These are phyloP conservation scores for Adelosebastes latens DNA, from an alignment of 2,797 vertebrate genomes.

Conservation along the genomic window DNA sequence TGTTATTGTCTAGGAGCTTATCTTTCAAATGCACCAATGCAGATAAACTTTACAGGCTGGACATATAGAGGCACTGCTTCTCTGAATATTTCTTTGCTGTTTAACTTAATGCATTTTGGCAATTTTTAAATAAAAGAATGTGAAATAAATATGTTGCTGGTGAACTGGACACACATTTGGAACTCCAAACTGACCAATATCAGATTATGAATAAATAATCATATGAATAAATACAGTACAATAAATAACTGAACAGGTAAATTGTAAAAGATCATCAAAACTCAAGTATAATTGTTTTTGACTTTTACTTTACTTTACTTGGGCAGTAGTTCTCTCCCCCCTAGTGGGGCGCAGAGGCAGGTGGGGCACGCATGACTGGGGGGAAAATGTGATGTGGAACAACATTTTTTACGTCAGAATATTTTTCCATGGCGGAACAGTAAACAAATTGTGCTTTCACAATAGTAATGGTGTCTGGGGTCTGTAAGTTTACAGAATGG, in stretches of 20 bases:
- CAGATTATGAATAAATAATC: fast-evolving
- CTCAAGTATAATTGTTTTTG: neutral
- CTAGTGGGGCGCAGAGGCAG: too few species aligned
- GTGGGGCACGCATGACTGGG: too few species aligned
- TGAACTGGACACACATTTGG: neutral
- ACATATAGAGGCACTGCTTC: neutral
- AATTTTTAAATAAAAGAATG: neutral
- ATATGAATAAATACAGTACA: neutral
- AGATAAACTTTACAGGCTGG: neutral
- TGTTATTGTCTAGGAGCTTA: conserved; percentile 31
- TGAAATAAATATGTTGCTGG: neutral
- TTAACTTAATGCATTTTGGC: neutral
- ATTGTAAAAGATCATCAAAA: neutral
- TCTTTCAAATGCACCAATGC: conserved; percentile 19
- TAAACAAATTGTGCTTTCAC: too few species aligned
- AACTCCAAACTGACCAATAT: neutral
- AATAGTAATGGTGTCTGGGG: too few species aligned
- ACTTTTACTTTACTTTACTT: too few species aligned
- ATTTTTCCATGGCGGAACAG: too few species aligned
- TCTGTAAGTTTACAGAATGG: too few species aligned
- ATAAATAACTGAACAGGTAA: neutral
- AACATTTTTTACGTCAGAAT: too few species aligned
- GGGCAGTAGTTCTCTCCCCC: neutral
- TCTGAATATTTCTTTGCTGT: neutral
- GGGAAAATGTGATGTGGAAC: too few species aligned